Base-by-base conservation (phyloP, 1,140 invertebrate species). In the Lordiphosa clarofinis region DNA sequence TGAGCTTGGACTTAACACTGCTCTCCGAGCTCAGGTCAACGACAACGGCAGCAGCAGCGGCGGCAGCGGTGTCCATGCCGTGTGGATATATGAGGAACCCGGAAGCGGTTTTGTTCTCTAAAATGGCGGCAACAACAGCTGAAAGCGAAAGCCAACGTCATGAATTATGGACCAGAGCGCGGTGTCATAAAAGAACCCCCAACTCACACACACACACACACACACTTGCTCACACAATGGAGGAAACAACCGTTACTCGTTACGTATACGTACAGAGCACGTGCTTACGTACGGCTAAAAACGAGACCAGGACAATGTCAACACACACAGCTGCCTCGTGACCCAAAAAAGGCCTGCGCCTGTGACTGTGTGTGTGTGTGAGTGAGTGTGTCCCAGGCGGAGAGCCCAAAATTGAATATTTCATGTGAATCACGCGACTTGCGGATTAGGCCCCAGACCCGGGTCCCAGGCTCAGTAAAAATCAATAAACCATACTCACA, bases 301-400 rank as follows among this genome's bases (percentile, higher is more conserved):
- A 73, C 56, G 78, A 84, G 68, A 70, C 59, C 78, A 84, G 78
- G 73, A 84, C 78, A 84, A 84, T 84, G 78, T 84, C 78, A 84
- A 86, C 79, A 84, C 61, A 61, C 65, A 66, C 78, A 52, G 74
- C 58, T 75, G 72, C 71, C 78, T 71, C 78, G 78, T 84, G 78
- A 84, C 78, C 78, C 78, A 84, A 84, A 84, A 74, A 76, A 52
- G 39, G 40, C 47, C 44, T 67, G 63, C 61, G 55, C 21, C 24
- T 43, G 4, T 43, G 40, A 42, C 36, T 55, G 31, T 28, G 40
- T 36, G 44, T 44, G 55, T 63, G 39, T 39, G 39, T 48, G 33
- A 19, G 19, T 19, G 19, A 28, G 19, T 55, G 6, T 37, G 4
- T 42, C 33, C 33, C 24, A 39, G 31, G 10, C 36, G 1, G 43